Conservation (phyloP, 1,140 invertebrate genomes). For the Wasmannia auropunctata region DNA sequence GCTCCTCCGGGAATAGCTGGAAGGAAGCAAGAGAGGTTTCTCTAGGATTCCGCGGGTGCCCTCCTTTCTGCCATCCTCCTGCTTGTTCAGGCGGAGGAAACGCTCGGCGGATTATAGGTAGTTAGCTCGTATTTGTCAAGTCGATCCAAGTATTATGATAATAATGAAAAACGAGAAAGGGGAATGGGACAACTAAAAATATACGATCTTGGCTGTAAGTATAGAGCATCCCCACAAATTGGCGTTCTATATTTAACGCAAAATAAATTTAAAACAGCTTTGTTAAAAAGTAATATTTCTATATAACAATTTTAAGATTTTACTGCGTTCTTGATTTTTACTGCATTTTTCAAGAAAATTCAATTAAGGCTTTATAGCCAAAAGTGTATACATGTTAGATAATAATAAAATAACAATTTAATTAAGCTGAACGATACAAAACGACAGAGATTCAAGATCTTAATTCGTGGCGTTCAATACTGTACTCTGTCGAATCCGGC, state of each 20-base stretch:
- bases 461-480: not conserved
- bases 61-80: not conserved
- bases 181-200: not conserved
- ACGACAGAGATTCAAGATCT: not conserved
- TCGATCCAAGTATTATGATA: not conserved
- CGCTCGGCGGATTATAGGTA: constrained; percentile 5
- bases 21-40: constrained; percentile 48
- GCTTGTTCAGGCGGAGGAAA: not conserved
- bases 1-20: constrained; percentile 16
- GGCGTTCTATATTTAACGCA: too few relatives aligned
- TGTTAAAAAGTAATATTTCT: too few relatives aligned
- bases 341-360: too few relatives aligned
- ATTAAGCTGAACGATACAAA: not conserved
- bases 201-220: too few relatives aligned
- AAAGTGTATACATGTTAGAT: too few relatives aligned
- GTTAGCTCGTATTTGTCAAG: constrained; percentile 27
- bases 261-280: too few relatives aligned
- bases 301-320: too few relatives aligned
- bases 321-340: too few relatives aligned
- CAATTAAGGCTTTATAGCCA: too few relatives aligned
- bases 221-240: too few relatives aligned
- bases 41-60: constrained; percentile 13
- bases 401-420: not conserved
- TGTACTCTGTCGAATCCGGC: constrained; percentile 27
- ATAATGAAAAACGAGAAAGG: not conserved